Evolutionary conservation across 2,797 vertebrate species (phyloP).

Genomic region (Lepilemur septentrionalis): DNA sequence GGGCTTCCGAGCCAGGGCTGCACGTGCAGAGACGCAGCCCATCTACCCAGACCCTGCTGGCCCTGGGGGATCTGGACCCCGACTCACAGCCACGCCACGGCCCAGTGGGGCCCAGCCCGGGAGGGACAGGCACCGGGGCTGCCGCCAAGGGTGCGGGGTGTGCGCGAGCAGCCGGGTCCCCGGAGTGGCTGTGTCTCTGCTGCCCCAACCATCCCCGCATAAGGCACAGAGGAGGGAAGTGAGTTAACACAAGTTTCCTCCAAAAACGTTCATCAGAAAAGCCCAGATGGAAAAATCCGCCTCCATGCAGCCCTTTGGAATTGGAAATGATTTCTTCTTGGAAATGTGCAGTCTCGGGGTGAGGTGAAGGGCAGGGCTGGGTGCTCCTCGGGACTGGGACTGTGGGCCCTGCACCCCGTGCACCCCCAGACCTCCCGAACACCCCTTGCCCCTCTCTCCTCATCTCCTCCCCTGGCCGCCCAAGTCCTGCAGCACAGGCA

Average conservation of each 20-base stretch:
- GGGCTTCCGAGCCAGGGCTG: not conserved
- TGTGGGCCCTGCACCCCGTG: fast-evolving
- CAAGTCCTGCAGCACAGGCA: not conserved
- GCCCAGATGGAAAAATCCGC: constrained; percentile 63
- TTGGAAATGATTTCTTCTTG: constrained; percentile 55
- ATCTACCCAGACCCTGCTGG: not conserved
- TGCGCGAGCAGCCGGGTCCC: fast-evolving
- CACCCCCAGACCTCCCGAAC: fast-evolving
- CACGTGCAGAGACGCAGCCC: not conserved
- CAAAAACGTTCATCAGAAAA: constrained; percentile 30
- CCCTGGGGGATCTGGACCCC: not conserved
- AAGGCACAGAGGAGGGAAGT: not conserved
- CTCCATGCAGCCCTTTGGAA: constrained; percentile 14
- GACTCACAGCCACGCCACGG: not conserved
- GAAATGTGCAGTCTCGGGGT: constrained; percentile 55
- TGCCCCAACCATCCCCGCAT: not conserved
- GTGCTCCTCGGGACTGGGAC: not conserved
- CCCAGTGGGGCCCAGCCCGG: not conserved
- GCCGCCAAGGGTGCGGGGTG: not conserved
- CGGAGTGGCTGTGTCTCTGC: not conserved
- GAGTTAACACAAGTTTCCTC: constrained; percentile 24
- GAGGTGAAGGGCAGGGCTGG: constrained; percentile 36
- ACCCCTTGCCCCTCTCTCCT: too few relatives aligned
- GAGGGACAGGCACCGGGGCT: not conserved
- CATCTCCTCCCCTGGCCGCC: not conserved